These are phyloP conservation scores for Encarsia formosa DNA, from an alignment of 2,888 invertebrate species.

Conservation along the genomic window DNA sequence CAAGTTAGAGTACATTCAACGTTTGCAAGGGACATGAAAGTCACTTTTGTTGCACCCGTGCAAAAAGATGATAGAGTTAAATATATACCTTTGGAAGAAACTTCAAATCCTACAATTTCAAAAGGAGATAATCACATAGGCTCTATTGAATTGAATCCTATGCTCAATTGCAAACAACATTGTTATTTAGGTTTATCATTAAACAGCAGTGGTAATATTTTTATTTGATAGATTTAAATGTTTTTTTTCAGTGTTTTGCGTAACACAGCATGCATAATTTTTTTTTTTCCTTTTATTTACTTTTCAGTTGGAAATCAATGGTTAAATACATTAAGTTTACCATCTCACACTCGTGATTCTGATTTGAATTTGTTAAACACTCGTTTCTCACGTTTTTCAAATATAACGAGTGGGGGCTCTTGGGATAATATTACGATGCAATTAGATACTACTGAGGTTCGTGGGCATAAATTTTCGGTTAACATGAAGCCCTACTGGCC, in stretches of 20 bases:
- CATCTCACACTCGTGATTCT: constrained; percentile 64
- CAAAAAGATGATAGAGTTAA: constrained; percentile 47
- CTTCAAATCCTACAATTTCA: constrained; percentile 43
- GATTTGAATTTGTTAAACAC: constrained; percentile 65
- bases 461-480: constrained; percentile 63
- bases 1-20: constrained; percentile 77
- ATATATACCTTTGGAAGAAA: constrained; percentile 46
- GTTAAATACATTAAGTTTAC: constrained; percentile 62
- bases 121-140: constrained; percentile 54
- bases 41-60: constrained; percentile 63
- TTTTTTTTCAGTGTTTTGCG: not conserved
- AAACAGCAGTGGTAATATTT: constrained; percentile 59
- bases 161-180: constrained; percentile 64
- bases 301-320: constrained; percentile 62
- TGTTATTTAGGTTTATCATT: constrained; percentile 76
- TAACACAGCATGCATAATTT: too few species aligned
- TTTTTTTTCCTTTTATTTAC: constrained; percentile 8
- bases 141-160: constrained; percentile 66
- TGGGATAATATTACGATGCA: constrained; percentile 70
- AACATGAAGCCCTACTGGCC: constrained; percentile 70
- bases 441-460: constrained; percentile 70
- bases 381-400: constrained; percentile 60
- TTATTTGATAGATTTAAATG: not conserved
- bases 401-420: constrained; percentile 51
- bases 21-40: constrained; percentile 75